A percentile compares a stretch with the other conserved stretches of the same genome.
These are phyloP conservation scores for Eristalis pertinax DNA, from an alignment of 2,888 invertebrate species.

Conservation along the genomic window DNA sequence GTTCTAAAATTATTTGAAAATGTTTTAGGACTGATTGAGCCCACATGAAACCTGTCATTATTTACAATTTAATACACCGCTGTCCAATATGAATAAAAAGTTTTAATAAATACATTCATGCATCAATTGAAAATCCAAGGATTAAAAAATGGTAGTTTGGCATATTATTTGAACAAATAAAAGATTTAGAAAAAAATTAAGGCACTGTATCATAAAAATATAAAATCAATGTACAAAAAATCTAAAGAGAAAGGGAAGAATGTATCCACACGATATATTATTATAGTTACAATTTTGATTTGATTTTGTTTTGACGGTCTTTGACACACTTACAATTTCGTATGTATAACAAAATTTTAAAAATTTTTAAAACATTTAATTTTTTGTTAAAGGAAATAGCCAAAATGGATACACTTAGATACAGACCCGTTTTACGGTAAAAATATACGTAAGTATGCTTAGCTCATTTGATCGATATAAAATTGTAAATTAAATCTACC, in stretches of 20 bases:
- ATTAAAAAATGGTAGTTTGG: neutral
- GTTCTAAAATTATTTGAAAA: conserved; percentile 7
- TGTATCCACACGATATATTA: neutral
- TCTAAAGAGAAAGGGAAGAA: neutral
- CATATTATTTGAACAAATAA: neutral
- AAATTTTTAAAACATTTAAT: neutral
- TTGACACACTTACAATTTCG: neutral
- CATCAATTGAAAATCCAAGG: neutral
- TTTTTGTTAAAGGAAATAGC: neutral
- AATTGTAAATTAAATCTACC: conserved; percentile 10
- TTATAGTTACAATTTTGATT: neutral
- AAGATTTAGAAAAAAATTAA: conserved; percentile 24
- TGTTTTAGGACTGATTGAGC: conserved; percentile 63
- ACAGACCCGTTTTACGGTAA: conserved; percentile 18
- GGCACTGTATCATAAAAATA: conserved; percentile 60
- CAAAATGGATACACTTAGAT: neutral
- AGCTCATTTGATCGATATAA: conserved; percentile 34
- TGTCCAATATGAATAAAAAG: neutral
- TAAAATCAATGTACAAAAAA: neutral
- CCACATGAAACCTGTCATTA: conserved; percentile 70
- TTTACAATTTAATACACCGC: conserved; percentile 34
- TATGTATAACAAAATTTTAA: neutral
- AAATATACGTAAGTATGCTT: neutral
- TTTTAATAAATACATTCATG: neutral
- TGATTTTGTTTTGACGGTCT: no score